Evolutionary conservation across 2,797 vertebrate species (phyloP).

Genomic region (Jordanella pulchra): DNA sequence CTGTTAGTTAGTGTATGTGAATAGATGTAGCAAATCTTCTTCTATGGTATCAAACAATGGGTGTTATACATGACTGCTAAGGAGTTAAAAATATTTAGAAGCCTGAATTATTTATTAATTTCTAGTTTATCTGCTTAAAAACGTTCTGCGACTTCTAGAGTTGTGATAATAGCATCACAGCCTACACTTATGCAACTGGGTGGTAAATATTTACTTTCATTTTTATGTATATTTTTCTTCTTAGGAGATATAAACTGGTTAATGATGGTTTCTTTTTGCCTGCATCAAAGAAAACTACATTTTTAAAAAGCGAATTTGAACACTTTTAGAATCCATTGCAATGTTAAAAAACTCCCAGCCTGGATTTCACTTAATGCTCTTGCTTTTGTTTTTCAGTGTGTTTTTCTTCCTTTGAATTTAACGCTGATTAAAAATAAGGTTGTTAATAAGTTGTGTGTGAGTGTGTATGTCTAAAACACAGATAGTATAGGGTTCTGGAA

Average conservation of each 20-base stretch:
- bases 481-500: slow-evolving; percentile 49
- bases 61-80: neutral
- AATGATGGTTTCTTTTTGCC: neutral
- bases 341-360: neutral
- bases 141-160: no score
- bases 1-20: neutral
- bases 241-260: neutral
- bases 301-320: neutral
- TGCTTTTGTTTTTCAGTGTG: slow-evolving; percentile 31
- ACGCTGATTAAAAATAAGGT: slow-evolving; percentile 56
- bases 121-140: no score
- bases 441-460: slow-evolving; percentile 34
- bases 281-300: neutral
- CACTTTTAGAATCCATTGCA: no score
- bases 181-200: neutral
- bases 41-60: neutral
- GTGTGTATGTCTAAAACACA: slow-evolving; percentile 30
- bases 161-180: no score
- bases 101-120: no score
- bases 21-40: neutral
- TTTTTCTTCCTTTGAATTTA: slow-evolving; percentile 49
- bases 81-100: neutral
- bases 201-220: no score
- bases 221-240: neutral
- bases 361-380: neutral